Evolutionary conservation across 2,888 invertebrate genomes (phyloP).

Genomic region (Omphaloscelis lunosa): DNA sequence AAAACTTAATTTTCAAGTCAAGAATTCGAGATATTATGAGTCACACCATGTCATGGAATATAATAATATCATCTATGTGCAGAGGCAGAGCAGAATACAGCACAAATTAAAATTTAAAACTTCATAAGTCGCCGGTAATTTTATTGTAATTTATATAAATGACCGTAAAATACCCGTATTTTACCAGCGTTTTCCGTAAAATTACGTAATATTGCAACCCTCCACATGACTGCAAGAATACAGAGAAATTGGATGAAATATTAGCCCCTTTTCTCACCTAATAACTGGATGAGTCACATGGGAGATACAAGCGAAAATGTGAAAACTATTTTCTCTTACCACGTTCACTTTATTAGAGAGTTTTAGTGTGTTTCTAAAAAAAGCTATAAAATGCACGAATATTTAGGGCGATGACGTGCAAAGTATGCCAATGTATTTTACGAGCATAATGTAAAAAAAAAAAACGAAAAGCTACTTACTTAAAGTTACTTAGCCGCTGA

Average conservation of each 20-base stretch:
- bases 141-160: too few species aligned
- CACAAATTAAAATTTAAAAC: too few species aligned
- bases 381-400: slow-evolving; percentile 15
- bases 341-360: neutral
- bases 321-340: slow-evolving; percentile 22
- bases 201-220: too few species aligned
- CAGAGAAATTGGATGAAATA: slow-evolving; percentile 34
- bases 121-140: too few species aligned
- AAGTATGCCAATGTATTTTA: slow-evolving; percentile 2
- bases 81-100: too few species aligned
- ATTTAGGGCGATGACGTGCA: neutral
- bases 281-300: slow-evolving; percentile 40
- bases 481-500: neutral
- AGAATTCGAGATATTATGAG: too few species aligned
- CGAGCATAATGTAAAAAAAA: slow-evolving; percentile 9
- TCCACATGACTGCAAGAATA: slow-evolving; percentile 38
- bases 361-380: slow-evolving; percentile 5
- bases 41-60: too few species aligned
- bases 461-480: neutral
- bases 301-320: slow-evolving; percentile 13
- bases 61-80: too few species aligned
- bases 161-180: too few species aligned
- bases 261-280: slow-evolving; percentile 25
- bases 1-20: too few species aligned
- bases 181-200: too few species aligned